A percentile compares a stretch with the other conserved stretches of the same genome.
phyloP scores from a whole-genome alignment of 2,113 vertebrate genomes.

The Ammodytes marinus region DNA sequence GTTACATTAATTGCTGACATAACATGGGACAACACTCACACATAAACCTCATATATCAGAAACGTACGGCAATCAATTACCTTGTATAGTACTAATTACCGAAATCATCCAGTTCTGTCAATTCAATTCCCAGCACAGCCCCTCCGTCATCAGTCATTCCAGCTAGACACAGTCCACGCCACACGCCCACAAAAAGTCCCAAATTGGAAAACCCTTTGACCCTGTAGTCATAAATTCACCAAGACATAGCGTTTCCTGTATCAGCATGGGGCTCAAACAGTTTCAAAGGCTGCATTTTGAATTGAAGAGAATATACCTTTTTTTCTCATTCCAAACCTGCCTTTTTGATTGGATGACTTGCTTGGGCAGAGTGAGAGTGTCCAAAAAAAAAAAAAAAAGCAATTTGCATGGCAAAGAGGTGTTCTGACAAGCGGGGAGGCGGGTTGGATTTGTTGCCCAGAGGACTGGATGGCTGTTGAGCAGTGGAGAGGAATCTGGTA shows the following conservation, averaged over 20 bases:
- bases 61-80: conserved; percentile 26
- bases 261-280: conserved; percentile 24
- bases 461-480: conserved; percentile 66
- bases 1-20: conserved; percentile 17
- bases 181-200: conserved; percentile 8
- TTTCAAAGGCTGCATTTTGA: conserved; percentile 49
- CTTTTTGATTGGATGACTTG: conserved; percentile 37
- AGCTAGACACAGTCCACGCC: conserved; percentile 9
- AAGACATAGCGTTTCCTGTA: conserved; percentile 13
- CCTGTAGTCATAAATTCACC: conserved; percentile 52
- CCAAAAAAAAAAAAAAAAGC: conserved; percentile 41
- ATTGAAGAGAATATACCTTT: conserved; percentile 28
- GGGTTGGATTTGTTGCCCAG: conserved; percentile 51
- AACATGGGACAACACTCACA: conserved; percentile 14
- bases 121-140: conserved; percentile 20
- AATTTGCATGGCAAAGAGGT: conserved; percentile 74
- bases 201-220: conserved; percentile 43
- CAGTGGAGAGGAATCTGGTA: conserved; percentile 59
- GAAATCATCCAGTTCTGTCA: conserved; percentile 1
- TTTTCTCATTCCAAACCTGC: conserved; percentile 26
- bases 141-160: background rate
- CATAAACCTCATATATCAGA: background rate
- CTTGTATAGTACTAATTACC: background rate
- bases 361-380: conserved; percentile 20
- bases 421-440: conserved; percentile 70